Evolutionary conservation across 2,888 invertebrate genomes (phyloP), one percentile per base, ranked within the genome.

Genomic region (Ethmia dodecea): DNA sequence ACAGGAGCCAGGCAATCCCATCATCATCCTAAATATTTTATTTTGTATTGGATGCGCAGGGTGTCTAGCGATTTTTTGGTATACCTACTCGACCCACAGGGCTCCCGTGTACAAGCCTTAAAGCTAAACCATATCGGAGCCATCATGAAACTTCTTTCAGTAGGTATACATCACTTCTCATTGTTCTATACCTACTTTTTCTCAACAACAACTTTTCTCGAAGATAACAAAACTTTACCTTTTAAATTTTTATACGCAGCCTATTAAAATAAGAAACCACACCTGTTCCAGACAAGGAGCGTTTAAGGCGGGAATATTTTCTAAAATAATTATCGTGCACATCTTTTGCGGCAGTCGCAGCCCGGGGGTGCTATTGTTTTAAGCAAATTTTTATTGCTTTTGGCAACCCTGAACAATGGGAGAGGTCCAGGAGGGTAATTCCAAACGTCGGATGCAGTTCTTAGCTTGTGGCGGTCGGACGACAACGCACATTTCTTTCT

Each of bases 351-450:
- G 78, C 75, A 69, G 71, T 71, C 61, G 49, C 47, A 59, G 81
- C 86, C 81, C 52, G 66, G 55, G 84, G 86, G 78, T 72, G 74
- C 80, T 78, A 84, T 86, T 86, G 86, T 86, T 73, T 84, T 84
- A 77, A 78, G 71, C 58, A 55, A 60, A 52, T 83, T 81, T 84
- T 86, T 84, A 77, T 81, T 78, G 71, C 74, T 77, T 74, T 69
- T 75, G 67, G 75, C 78, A 74, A 75, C 75, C 75, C 70, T 50
- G 71, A 78, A 86, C 86, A 86, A 86, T 86, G 81, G 86, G n/a
- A 35, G 57, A 55, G 58, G 57, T 67, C 63, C 63, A 60, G 60
- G 65, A 63, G 74, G 77, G 70, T 69, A 69, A 77, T 73, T 66
- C 69, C 52, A 64, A 60, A 56, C 64, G 63, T 59, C 62, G 60